phyloP scores from a whole-genome alignment of 2,113 vertebrate species.

The Brachyhypopomus gauderio region DNA sequence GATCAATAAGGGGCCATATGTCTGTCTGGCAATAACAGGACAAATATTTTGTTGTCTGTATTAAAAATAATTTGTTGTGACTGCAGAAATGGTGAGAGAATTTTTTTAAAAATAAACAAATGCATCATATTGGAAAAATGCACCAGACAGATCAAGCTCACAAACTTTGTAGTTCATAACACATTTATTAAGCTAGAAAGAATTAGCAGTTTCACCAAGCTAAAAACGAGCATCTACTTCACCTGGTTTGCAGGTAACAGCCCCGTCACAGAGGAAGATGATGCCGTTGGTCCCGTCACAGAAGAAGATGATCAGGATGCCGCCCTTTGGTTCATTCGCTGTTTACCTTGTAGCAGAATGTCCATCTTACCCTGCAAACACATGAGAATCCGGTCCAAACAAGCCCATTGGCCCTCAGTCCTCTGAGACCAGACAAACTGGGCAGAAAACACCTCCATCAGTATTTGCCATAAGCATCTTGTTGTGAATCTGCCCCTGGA shows the following conservation, averaged over 20 bases:
- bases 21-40: slow-evolving; percentile 5
- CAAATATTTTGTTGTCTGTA: slow-evolving; percentile 1
- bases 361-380: slow-evolving; percentile 65
- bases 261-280: slow-evolving; percentile 51
- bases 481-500: slow-evolving; percentile 46
- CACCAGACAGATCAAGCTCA: not conserved
- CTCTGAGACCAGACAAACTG: slow-evolving; percentile 67
- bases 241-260: slow-evolving; percentile 54
- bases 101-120: not conserved
- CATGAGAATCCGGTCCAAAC: slow-evolving; percentile 41
- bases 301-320: slow-evolving; percentile 61
- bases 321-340: slow-evolving; percentile 18
- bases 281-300: slow-evolving; percentile 57
- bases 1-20: slow-evolving; percentile 30
- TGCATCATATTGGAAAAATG: not conserved
- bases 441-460: slow-evolving; percentile 63
- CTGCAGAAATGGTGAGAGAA: slow-evolving; percentile 13
- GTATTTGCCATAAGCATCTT: slow-evolving; percentile 66
- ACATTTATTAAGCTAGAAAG: not conserved
- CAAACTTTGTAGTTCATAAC: not conserved
- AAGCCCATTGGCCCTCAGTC: slow-evolving; percentile 56
- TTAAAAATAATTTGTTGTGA: slow-evolving; percentile 20
- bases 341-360: slow-evolving; percentile 48
- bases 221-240: slow-evolving; percentile 47
- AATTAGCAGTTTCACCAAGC: slow-evolving; percentile 49